A percentile compares a stretch with the other conserved stretches of the same genome.
Conservation (phyloP, 2,797 vertebrate genomes). For the Anabacerthia variegaticeps region DNA sequence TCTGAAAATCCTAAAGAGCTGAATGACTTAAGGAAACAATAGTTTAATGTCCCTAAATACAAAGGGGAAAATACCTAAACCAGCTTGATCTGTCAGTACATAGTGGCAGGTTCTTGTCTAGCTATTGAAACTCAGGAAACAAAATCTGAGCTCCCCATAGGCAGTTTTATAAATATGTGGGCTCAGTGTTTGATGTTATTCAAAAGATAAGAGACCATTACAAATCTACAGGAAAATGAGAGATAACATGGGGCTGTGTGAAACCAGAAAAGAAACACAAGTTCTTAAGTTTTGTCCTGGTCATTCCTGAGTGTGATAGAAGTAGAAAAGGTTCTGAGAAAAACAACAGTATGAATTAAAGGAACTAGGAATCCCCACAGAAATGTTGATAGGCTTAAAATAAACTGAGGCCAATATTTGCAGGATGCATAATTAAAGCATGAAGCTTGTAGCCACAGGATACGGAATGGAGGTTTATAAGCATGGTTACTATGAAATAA, state of each 20-base stretch:
- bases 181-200: not conserved
- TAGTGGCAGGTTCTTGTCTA: not conserved
- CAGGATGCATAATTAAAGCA: not conserved
- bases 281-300: not conserved
- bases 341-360: not conserved
- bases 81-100: not conserved
- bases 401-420: not conserved
- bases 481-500: not conserved
- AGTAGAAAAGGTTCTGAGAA: not conserved
- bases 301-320: not conserved
- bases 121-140: not conserved
- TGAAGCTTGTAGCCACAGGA: not conserved
- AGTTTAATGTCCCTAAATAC: not conserved
- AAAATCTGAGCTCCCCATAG: not conserved
- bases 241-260: not conserved
- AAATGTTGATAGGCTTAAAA: not conserved
- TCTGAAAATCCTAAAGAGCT: not conserved
- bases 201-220: not conserved
- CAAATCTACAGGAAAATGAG: not conserved
- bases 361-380: not conserved
- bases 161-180: not conserved
- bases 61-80: not conserved
- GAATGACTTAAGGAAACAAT: not conserved
- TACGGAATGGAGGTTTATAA: not conserved
- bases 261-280: not conserved